Base-by-base conservation (phyloP, 2,113 vertebrate species). In the Meles meles region DNA sequence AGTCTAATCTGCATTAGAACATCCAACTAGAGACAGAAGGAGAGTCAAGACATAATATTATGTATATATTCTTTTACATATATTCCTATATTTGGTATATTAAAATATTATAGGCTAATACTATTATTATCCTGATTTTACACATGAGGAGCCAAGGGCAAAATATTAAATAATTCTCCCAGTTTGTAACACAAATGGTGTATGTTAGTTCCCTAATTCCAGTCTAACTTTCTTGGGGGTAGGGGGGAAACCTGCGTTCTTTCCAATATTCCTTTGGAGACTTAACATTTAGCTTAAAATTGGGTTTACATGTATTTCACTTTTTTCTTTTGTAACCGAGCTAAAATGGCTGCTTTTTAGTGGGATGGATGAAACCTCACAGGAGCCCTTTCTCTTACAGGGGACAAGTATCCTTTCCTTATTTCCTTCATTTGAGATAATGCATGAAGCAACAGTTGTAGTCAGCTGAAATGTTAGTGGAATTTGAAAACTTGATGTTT, bases 251-350 rank as follows among this genome's bases (percentile, higher is more conserved):
- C 0, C 1, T 49, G 6, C 27, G 4, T 4, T 59, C 8, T 97
- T 89, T 37, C 17, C 25, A 14, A 3, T 29, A 39, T 1, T 88
- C 12, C 13, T 65, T 10, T 47, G 6, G 27, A 93, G 3, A 0
- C 55, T 93, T 63, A 59, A 85, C 44, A 29, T 77, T 59, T 61
- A 87, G 6, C 47, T 74, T 31, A n/a, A 80, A 34, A 18, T 77
- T 69, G 25, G 5, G 18, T 44, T 87, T 93, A 61, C 1, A 8
- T 47, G 49, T 31, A 52, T 83, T 77, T 88, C 25, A 34, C 29
- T 18, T 99, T 99, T 98, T 98, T 98, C 98, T 99, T 99, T 99
- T 99, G 99, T 99, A 99, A 99, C 98, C 99, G 98, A 99, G 99
- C 99, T 99, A 98, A 98, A 98, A 98, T 98, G 98, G 98, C 99